A percentile compares a stretch with the other conserved stretches of the same genome.
phyloP scores from a whole-genome alignment of 2,888 invertebrate genomes.

The Oxytorus armatus region DNA sequence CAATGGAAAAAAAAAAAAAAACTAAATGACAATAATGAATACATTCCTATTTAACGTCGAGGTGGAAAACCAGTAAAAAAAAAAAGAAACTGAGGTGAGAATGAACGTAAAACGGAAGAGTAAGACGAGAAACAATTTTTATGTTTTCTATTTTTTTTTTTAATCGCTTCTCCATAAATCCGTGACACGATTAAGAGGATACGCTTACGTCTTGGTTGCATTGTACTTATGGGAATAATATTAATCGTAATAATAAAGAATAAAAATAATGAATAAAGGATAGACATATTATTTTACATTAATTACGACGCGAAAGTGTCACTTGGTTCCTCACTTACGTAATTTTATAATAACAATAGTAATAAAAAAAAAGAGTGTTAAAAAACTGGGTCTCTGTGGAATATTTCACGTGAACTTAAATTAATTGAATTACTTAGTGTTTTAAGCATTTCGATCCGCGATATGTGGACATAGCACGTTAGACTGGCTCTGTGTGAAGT shows the following conservation, averaged over 20 bases:
- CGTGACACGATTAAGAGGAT: constrained; percentile 69
- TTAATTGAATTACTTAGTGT: constrained; percentile 52
- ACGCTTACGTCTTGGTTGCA: constrained; percentile 75
- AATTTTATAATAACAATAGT: constrained; percentile 50
- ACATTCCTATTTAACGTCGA: constrained; percentile 50
- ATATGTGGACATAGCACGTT: constrained; percentile 61
- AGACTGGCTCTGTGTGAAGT: constrained; percentile 63
- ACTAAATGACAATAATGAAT: constrained; percentile 44
- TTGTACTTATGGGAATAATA: constrained; percentile 75
- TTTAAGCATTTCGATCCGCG: constrained; percentile 65
- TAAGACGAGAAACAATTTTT: constrained; percentile 41
- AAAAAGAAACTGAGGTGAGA: constrained; percentile 43
- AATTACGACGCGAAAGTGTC: constrained; percentile 60
- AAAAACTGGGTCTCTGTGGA: constrained; percentile 65
- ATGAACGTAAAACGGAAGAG: constrained; percentile 47
- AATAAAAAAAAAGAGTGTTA: constrained; percentile 48
- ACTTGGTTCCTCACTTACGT: constrained; percentile 52
- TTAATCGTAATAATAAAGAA: constrained; percentile 46
- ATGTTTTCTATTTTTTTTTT: constrained; percentile 15
- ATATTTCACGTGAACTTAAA: constrained; percentile 58
- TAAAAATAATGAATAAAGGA: constrained; percentile 38
- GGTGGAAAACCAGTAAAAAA: constrained; percentile 39
- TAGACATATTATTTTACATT: constrained; percentile 59
- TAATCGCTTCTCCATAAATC: constrained; percentile 39
- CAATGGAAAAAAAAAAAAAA: constrained; percentile 32